Evolutionary conservation across 1,140 invertebrate genomes (phyloP), one percentile per base, ranked within the genome.

Genomic region (Lordiphosa mommai): DNA sequence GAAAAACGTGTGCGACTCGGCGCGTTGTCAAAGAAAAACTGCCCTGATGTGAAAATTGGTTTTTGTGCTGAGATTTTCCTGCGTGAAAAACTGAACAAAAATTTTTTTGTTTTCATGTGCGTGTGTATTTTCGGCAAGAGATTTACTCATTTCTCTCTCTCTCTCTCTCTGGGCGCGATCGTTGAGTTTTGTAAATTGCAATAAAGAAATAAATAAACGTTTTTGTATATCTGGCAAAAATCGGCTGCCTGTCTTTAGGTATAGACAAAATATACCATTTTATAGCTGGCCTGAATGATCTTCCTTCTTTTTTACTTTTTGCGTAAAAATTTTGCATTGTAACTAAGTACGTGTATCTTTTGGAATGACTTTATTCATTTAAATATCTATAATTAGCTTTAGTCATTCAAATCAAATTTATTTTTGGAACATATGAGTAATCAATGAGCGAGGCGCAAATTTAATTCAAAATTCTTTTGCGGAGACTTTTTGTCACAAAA

Each of bases 21-120:
- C 77, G 77, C 79, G 72, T 79, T 84, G 77, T 85, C 77, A 84
- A 84, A 84, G 80, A 56, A 85, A 84, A 84, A 84, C 77, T 84
- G 76, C 53, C 60, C 37, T 49, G 71, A 41, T 58, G 66, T 56
- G 71, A 65, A 80, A 82, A 82, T 60, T 48, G 30, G 60, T 67
- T 65, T 65, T 55, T 55, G 34, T 33, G 58, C 71, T 38, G 76
- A 82, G 74, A 80, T 80, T 80, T 70, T 80, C 51, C 38, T 56
- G 51, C 50, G 43, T 60, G 51, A 67, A 72, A 71, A 66, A 44
- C 65, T 46, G 49, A 65, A 60, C 49, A 36, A 17, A 16, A 38
- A 16, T 9, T 7, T 30, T 34, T 43, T 51, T 43, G 23, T 17
- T 52, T 36, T 49, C 27, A 29, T 68, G 32, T 49, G 49, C 50